A percentile compares a stretch with the other conserved stretches of the same genome.
These are phyloP conservation scores for Lontra canadensis DNA, from an alignment of 2,113 vertebrate genomes.

Conservation along the genomic window DNA sequence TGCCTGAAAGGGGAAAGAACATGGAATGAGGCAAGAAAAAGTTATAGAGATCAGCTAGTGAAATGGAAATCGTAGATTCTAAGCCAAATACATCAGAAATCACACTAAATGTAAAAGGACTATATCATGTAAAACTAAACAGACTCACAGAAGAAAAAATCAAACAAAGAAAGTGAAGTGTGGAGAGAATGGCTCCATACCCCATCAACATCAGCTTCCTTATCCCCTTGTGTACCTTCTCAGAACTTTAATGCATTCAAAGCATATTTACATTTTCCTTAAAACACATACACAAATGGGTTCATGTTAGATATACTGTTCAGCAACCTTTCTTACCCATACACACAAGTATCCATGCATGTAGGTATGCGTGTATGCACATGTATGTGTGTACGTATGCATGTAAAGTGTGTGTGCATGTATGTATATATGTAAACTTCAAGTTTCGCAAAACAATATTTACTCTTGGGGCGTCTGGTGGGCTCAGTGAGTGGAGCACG, in stretches of 20 bases:
- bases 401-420: not conserved
- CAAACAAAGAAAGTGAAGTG: not conserved
- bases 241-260: not conserved
- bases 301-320: not conserved
- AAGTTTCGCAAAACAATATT: not conserved
- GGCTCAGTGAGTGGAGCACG: not conserved
- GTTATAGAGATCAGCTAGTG: not conserved
- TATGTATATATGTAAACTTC: not conserved
- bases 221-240: not conserved
- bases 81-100: not conserved
- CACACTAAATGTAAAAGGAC: not conserved
- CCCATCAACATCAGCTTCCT: not conserved
- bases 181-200: not conserved
- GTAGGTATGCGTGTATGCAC: accelerated
- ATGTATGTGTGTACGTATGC: not conserved
- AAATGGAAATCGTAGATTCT: not conserved
- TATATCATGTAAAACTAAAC: not conserved
- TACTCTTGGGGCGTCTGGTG: not conserved
- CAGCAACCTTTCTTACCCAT: not conserved
- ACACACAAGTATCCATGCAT: accelerated
- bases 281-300: no score
- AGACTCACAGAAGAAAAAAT: not conserved
- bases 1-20: not conserved
- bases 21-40: not conserved
- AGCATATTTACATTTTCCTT: not conserved